Evolutionary conservation across 2,888 invertebrate species (phyloP), one percentile per base, ranked within the genome.

Genomic region (Clusia tigrina): DNA sequence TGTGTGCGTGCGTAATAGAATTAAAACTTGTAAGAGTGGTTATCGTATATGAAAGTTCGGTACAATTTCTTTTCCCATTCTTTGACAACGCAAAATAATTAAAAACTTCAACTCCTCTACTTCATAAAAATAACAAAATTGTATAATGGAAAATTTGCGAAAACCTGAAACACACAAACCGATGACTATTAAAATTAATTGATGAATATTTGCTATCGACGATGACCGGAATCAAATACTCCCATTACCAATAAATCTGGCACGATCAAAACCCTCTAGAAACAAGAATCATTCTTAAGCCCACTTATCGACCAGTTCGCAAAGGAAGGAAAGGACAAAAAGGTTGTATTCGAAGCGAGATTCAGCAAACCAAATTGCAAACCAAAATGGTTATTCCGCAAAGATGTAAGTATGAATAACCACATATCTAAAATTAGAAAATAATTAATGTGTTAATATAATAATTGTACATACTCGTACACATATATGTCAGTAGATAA

Each of bases 321-420:
- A 72, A 93, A 95, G 84, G 94, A 98, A 89, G 94, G 97, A 75
- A 96, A 96, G 85, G 97, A 98, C 85, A 96, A 96, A 84, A 94
- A 95, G 85, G 94, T 95, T 71, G 88, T 89, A 46, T 96, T 99
- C 80, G 95, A 95, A 84, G 95, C 94, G 67, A 92, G 93, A 81
- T 99, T 98, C 86, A 94, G 96, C 69, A 98, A 97, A 85, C 91
- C 96, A n/a, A 96, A 97, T 83, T 88, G 91, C 78, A 95, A 95
- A 81, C 93, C 95, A 9, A 95, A 93, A 85, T 96, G 96, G 96
- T 89, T 89, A 81, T 92, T 93, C 87, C 89, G 94, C 67, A 95
- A 95, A 86, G 95, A 95, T 86, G 95, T 95, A 87, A 90, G 94
- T 89, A 78, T 64, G 54, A 26, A 54, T 48, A 9, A n/a, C n/a